phyloP scores from a whole-genome alignment of 2,113 vertebrate species.

The Mustelus asterias region DNA sequence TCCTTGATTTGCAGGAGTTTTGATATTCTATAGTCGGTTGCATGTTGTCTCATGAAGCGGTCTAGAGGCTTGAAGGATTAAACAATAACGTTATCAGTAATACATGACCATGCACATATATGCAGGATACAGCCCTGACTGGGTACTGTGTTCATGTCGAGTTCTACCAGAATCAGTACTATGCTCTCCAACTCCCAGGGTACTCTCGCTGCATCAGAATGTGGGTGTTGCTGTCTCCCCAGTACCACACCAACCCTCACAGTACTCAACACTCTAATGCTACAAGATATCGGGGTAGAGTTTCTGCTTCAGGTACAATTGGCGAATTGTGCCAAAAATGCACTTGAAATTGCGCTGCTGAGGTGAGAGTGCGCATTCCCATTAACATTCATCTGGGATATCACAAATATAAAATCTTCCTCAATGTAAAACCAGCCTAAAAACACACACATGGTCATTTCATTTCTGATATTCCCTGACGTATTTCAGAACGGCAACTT shows the following conservation, averaged over 20 bases:
- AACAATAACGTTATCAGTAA: too few species aligned
- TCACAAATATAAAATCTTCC: background rate
- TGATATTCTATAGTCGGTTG: background rate
- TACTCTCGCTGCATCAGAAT: too few species aligned
- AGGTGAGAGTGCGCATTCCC: background rate
- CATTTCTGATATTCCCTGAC: background rate
- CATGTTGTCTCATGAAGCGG: too few species aligned
- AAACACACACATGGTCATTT: background rate
- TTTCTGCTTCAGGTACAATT: background rate
- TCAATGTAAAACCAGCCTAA: background rate
- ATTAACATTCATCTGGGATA: background rate
- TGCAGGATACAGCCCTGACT: too few species aligned
- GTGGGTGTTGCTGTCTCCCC: too few species aligned
- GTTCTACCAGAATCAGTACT: too few species aligned
- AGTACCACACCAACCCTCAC: too few species aligned
- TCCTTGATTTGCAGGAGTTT: background rate
- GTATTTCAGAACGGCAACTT: background rate
- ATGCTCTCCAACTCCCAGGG: too few species aligned
- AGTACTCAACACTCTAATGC: too few species aligned
- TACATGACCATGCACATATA: too few species aligned
- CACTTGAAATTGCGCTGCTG: background rate
- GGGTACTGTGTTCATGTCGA: too few species aligned
- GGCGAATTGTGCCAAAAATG: background rate
- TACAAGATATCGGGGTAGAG: background rate
- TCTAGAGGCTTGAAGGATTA: too few species aligned